Evolutionary conservation across 2,113 vertebrate genomes (phyloP).

Genomic region (Tiliqua scincoides): DNA sequence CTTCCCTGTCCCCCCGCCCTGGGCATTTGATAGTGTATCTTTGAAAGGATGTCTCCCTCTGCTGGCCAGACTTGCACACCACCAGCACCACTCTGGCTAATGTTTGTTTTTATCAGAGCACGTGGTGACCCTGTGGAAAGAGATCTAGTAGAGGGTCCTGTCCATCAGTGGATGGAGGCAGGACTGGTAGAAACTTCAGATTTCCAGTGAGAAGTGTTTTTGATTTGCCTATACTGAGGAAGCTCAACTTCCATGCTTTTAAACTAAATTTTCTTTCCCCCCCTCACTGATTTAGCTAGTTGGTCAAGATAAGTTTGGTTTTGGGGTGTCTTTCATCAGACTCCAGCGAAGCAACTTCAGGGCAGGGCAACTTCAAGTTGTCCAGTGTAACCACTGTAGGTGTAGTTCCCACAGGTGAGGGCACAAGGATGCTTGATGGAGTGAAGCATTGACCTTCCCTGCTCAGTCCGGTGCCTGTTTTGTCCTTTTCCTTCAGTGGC

Average conservation of each 20-base stretch:
- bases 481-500: no score
- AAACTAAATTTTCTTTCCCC: neutral
- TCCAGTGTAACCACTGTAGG: neutral
- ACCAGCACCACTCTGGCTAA: neutral
- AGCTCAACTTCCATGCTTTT: neutral
- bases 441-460: no score
- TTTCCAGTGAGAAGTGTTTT: neutral
- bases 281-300: neutral
- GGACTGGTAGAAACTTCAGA: no score
- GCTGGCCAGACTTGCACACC: neutral
- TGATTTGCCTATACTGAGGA: neutral
- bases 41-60: constrained; percentile 15
- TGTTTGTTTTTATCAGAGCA: neutral
- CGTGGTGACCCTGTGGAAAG: neutral
- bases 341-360: no score
- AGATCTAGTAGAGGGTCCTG: no score
- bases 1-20: no score
- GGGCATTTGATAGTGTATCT: neutral
- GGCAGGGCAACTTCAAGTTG: no score
- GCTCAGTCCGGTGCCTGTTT: no score
- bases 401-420: no score
- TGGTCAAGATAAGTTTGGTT: neutral
- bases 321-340: neutral
- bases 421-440: no score
- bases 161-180: neutral